Base-by-base conservation (phyloP, 1,140 invertebrate genomes). In the Drosophila grimshawi region DNA sequence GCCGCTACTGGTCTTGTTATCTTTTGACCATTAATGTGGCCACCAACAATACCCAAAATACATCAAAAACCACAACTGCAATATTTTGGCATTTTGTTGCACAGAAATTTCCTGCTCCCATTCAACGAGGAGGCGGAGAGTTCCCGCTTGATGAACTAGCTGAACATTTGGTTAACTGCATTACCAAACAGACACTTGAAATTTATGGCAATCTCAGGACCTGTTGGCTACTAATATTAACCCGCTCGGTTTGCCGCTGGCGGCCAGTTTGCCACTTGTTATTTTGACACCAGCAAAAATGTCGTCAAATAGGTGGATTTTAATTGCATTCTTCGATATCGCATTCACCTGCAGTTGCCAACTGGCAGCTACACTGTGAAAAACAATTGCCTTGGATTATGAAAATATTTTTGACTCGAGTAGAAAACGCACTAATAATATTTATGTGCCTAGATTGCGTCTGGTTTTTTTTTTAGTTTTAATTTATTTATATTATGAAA, bases 101-200 rank as follows among this genome's bases (percentile, higher is more conserved):
- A 10, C 39, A 32, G 27, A 74, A 65, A 74, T 74, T 74, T 74
- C 65, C 71, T 56, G 71, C 39, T 69, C 51, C 57, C 57, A 74
- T 68, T 59, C 4, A 45, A 7, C 46, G 32, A 29, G 19, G 35
- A 43, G 30, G 37, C 32, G 10, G 8, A 32, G 27, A 52, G 5
- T 2, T 6, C 2, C 19, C 39, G 29, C 39, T 48, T 56, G 32
- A 19, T 41, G 45, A 53, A 51, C 29, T 35, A 27, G 53, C 11
- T 27, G n/a, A 46, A 37, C 49, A 66, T 59, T 48, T 59, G 33
- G 60, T 43, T 39, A 66, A 55, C 35, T 55, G 46, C 41, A 48
- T 45, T 33, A 11, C 30, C 57, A 48, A 29, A 59, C 53, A n/a
- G 10, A 52, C 39, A 33, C 27, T 43, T 27, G 43, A n/a, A 55